These are phyloP conservation scores for Ailurus styani DNA, from an alignment of 2,113 vertebrate species.

Conservation along the genomic window DNA sequence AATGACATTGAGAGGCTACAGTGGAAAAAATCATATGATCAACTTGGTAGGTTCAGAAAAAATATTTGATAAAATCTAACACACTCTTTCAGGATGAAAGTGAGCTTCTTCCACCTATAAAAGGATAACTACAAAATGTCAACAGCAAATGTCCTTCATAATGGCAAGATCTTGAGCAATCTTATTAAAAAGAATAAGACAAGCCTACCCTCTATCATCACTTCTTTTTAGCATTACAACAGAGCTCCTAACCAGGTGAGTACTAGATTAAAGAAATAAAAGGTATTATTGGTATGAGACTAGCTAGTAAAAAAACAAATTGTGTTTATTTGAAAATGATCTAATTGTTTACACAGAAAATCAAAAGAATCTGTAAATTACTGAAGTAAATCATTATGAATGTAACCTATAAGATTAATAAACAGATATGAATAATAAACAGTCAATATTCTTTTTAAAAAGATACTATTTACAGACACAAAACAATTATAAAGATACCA, in stretches of 20 bases:
- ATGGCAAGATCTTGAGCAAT: background rate
- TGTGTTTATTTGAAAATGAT: slow-evolving; percentile 5
- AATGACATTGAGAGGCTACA: background rate
- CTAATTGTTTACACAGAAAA: background rate
- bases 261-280: background rate
- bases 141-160: background rate
- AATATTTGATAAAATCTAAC: slow-evolving; percentile 7
- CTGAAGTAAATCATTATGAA: background rate
- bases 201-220: background rate
- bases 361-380: background rate
- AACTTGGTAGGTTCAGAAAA: background rate
- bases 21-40: background rate
- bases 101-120: background rate
- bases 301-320: background rate
- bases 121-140: background rate
- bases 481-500: background rate
- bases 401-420: background rate
- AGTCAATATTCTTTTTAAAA: background rate
- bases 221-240: background rate
- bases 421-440: background rate
- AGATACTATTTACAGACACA: background rate
- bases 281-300: background rate
- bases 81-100: background rate
- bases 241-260: background rate
- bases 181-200: background rate